Percentiles rank a stretch among this genome's conserved stretches.
These are phyloP conservation scores for Scaptomyza polygonia DNA, from an alignment of 2,888 invertebrate species.

Conservation along the genomic window DNA sequence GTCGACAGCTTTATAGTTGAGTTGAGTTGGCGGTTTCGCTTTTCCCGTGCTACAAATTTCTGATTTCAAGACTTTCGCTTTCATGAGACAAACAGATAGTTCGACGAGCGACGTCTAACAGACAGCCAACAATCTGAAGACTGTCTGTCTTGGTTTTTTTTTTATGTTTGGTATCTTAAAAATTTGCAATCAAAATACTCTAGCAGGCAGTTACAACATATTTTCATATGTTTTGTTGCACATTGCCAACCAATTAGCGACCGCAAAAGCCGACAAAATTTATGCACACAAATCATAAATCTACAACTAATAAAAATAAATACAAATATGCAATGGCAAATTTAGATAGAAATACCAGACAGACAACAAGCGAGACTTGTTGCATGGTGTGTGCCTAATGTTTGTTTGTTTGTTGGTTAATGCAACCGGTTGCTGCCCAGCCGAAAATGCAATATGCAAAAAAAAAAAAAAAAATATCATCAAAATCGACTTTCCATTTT, in stretches of 20 bases:
- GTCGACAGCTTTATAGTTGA: conserved; percentile 15
- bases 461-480: conserved; percentile 25
- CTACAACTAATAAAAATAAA: conserved; percentile 68
- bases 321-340: conserved; percentile 48
- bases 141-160: neutral
- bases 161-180: conserved; percentile 27
- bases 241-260: conserved; percentile 57
- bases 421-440: conserved; percentile 74
- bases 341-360: conserved; percentile 9
- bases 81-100: conserved; percentile 11
- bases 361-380: conserved; percentile 20
- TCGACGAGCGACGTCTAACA: neutral
- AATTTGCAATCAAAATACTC: conserved; percentile 40
- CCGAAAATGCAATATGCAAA: conserved; percentile 34
- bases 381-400: conserved; percentile 53
- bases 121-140: neutral
- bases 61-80: conserved; percentile 68
- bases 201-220: conserved; percentile 30
- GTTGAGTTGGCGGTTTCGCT: conserved; percentile 32
- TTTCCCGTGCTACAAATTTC: conserved; percentile 51
- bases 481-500: conserved; percentile 74
- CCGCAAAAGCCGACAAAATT: conserved; percentile 33
- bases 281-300: conserved; percentile 75
- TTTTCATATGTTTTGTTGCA: conserved; percentile 16
- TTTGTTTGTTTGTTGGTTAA: conserved; percentile 34